Evolutionary conservation across 2,113 vertebrate genomes (phyloP).

Genomic region (Rhinopomastus cyanomelas): DNA sequence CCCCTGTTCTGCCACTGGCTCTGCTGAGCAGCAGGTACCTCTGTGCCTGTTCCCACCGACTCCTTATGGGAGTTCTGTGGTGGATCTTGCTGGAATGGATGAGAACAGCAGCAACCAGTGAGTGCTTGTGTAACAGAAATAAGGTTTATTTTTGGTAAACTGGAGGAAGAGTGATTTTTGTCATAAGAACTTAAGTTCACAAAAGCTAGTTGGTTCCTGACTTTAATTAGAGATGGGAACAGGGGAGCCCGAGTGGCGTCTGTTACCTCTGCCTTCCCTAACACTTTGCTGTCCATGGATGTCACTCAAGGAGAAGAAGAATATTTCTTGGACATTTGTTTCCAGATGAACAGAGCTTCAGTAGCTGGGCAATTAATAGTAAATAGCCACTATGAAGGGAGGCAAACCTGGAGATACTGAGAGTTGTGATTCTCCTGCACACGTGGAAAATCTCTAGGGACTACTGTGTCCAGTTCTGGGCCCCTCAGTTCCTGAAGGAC

Average conservation of each 20-base stretch:
- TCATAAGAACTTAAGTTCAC: neutral
- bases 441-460: too few relatives aligned
- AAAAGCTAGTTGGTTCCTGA: neutral
- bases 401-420: accelerated
- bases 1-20: too few relatives aligned
- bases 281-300: neutral
- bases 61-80: accelerated
- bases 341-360: neutral
- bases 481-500: too few relatives aligned
- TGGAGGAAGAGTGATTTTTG: neutral
- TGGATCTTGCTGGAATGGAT: neutral
- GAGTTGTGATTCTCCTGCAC: too few relatives aligned
- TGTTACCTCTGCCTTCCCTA: neutral
- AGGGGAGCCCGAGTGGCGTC: slow-evolving; percentile 29
- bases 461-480: too few relatives aligned
- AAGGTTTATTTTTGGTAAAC: neutral
- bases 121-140: neutral
- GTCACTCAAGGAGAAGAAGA: neutral
- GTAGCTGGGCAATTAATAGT: neutral
- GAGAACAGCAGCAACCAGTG: neutral
- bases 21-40: too few relatives aligned
- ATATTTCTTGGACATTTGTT: neutral
- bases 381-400: neutral
- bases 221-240: slow-evolving; percentile 47
- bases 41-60: neutral